phyloP scores from a whole-genome alignment of 1,140 invertebrate species.

The Macrobrachium rosenbergii region DNA sequence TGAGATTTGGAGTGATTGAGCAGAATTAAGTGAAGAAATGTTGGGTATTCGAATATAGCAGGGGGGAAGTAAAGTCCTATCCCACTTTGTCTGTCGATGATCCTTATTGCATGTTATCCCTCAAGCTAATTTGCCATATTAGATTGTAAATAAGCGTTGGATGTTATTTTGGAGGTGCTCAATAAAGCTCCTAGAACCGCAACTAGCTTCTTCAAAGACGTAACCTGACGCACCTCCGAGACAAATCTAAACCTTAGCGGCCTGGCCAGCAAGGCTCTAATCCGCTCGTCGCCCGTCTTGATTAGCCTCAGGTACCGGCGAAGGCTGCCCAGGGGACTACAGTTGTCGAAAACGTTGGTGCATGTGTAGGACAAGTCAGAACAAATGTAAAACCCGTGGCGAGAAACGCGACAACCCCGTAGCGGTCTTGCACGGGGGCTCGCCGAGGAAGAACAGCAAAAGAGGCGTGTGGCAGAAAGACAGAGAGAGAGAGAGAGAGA shows the following conservation, averaged over 20 bases:
- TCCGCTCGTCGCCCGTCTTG: conserved; percentile 2
- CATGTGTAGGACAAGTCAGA: conserved; percentile 62
- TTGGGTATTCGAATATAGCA: conserved; percentile 61
- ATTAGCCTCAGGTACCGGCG: conserved; percentile 47
- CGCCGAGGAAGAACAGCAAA: not conserved
- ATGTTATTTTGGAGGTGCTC: conserved; percentile 63
- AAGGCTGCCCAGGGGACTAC: conserved; percentile 36
- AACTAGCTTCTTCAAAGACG: conserved; percentile 40
- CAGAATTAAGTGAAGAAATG: conserved; percentile 66
- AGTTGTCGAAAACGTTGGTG: conserved; percentile 55
- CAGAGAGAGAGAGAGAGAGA: conserved; percentile 6
- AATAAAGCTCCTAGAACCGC: conserved; percentile 57
- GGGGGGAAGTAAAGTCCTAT: conserved; percentile 50
- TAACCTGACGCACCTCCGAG: conserved; percentile 6
- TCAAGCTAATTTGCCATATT: conserved; percentile 60
- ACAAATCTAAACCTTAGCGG: conserved; percentile 27
- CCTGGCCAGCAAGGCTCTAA: conserved; percentile 36
- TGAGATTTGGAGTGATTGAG: conserved; percentile 66
- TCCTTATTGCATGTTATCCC: conserved; percentile 62
- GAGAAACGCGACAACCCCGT: conserved; percentile 31
- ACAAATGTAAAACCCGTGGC: conserved; percentile 56
- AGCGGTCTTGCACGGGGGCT: not conserved
- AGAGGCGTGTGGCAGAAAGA: not conserved
- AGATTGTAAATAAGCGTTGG: conserved; percentile 59
- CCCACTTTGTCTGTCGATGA: conserved; percentile 39